These are phyloP conservation scores for Oopsacas minuta DNA, from an alignment of 37 sponge, comb jelly and placozoan species.

Conservation along the genomic window DNA sequence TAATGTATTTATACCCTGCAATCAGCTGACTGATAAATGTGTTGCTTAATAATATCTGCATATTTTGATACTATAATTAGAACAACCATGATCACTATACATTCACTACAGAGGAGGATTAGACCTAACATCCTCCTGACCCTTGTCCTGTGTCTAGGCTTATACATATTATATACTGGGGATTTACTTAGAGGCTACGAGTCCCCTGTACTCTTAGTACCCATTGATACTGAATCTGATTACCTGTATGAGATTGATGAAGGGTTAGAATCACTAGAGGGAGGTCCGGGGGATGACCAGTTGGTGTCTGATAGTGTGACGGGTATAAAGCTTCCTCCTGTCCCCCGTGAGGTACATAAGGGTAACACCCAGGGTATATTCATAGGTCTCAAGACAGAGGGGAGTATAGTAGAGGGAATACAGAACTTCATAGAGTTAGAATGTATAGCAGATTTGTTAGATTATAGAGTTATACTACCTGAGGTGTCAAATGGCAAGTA, in stretches of 20 bases:
- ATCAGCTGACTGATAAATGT: too few relatives aligned
- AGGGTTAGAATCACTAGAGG: not conserved
- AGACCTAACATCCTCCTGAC: not conserved
- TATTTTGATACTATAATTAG: too few relatives aligned
- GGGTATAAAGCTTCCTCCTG: not conserved
- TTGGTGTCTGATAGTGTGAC: not conserved
- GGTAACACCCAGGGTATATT: not conserved
- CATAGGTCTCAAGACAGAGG: not conserved
- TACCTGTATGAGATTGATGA: not conserved
- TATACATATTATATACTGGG: not conserved
- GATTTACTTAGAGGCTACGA: not conserved
- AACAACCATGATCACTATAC: too few relatives aligned
- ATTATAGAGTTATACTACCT: not conserved
- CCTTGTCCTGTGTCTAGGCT: not conserved
- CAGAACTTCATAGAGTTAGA: not conserved
- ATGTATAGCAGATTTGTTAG: not conserved
- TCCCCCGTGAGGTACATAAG: not conserved
- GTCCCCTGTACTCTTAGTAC: not conserved
- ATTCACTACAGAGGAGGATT: too few relatives aligned
- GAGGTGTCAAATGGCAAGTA: not conserved
- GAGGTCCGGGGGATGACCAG: not conserved
- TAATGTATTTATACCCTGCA: too few relatives aligned
- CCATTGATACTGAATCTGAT: not conserved
- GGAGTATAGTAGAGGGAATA: not conserved
- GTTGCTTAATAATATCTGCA: too few relatives aligned